phyloP scores from a whole-genome alignment of 2,113 vertebrate species.

The Gambusia holbrooki region DNA sequence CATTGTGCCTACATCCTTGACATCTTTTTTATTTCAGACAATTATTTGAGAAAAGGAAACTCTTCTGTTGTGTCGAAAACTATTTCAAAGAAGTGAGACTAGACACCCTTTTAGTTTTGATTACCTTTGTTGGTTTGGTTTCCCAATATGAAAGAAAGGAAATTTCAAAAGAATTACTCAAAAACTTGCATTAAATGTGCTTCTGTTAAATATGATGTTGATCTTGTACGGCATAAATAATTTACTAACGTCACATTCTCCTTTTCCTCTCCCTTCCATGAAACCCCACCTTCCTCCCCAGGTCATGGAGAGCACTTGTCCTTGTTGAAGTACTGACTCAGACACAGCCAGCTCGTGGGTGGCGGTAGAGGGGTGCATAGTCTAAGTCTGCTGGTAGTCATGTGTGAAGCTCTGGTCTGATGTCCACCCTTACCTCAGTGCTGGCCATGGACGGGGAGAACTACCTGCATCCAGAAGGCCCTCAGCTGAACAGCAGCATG shows the following conservation, averaged over 20 bases:
- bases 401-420: slow-evolving; percentile 77
- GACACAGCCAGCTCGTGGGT: slow-evolving; percentile 54
- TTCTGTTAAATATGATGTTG: neutral
- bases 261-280: neutral
- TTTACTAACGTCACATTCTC: slow-evolving; percentile 5
- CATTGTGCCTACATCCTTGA: neutral
- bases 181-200: neutral
- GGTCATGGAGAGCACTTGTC: slow-evolving; percentile 74
- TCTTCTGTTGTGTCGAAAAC: neutral
- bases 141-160: neutral
- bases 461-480: slow-evolving; percentile 81
- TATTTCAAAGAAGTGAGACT: neutral
- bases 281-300: slow-evolving; percentile 26
- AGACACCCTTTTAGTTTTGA: neutral
- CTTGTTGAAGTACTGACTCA: slow-evolving; percentile 50
- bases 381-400: slow-evolving; percentile 67
- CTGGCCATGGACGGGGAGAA: slow-evolving; percentile 84
- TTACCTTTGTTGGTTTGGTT: neutral
- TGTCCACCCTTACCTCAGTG: slow-evolving; percentile 78
- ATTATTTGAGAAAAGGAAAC: neutral
- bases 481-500: slow-evolving; percentile 76
- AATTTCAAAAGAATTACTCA: neutral
- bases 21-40: neutral
- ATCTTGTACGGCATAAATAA: neutral
- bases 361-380: slow-evolving; percentile 38